Conservation (phyloP, 2,888 invertebrate species). For the Phytoseiulus persimilis region DNA sequence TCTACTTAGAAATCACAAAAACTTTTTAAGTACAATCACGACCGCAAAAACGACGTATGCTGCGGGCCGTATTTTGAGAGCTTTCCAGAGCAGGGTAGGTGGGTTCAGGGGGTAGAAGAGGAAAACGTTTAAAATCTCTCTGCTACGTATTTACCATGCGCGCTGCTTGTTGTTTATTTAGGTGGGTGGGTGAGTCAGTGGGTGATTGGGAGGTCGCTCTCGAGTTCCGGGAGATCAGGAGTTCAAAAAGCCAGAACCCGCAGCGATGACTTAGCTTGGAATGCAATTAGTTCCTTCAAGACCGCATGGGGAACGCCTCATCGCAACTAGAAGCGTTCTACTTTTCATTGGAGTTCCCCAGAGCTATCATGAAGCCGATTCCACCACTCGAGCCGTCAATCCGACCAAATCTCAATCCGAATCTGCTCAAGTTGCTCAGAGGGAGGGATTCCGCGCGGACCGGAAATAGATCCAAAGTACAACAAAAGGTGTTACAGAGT, state of each 20-base stretch:
- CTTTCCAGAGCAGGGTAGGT: not conserved
- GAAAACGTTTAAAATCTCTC: not conserved
- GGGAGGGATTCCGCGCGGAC: not conserved
- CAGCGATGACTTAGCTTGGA: slow-evolving; percentile 37
- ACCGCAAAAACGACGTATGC: slow-evolving; percentile 14
- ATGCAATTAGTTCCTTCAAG: slow-evolving; percentile 8
- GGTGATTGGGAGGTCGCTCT: not conserved
- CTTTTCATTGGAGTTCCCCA: too few species aligned
- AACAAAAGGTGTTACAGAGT: not conserved
- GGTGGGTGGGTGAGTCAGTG: not conserved
- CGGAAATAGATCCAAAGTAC: not conserved
- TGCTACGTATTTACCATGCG: not conserved
- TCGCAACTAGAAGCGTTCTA: too few species aligned
- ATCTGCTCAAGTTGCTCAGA: not conserved
- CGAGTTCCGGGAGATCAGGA: not conserved
- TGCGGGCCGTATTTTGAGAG: not conserved
- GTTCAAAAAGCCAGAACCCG: not conserved
- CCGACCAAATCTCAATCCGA: not conserved
- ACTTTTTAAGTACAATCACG: slow-evolving; percentile 24
- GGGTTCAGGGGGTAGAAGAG: not conserved
- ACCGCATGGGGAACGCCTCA: not conserved
- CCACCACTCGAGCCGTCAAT: too few species aligned
- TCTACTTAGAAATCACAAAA: slow-evolving; percentile 36
- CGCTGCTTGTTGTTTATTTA: not conserved
- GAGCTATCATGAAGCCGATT: too few species aligned